Percentiles rank a stretch among this genome's conserved stretches.
phyloP scores from a whole-genome alignment of 2,113 vertebrate genomes.

The Brachyhypopomus occidentalis region DNA sequence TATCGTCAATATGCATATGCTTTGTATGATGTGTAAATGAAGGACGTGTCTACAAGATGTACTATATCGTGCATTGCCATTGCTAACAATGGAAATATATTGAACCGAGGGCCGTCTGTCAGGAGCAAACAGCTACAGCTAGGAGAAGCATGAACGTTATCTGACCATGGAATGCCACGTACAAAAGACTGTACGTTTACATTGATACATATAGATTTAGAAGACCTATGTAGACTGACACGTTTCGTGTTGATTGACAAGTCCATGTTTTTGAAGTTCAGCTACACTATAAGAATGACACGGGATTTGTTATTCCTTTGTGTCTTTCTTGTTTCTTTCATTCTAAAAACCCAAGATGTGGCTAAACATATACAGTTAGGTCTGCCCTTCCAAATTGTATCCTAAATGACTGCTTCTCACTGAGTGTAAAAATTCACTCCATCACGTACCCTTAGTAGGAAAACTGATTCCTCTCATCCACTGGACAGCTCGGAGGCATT shows the following conservation, averaged over 20 bases:
- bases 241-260: not conserved
- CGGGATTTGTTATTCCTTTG: not conserved
- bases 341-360: slow-evolving; percentile 38
- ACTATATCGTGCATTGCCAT: slow-evolving; percentile 8
- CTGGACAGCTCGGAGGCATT: slow-evolving; percentile 74
- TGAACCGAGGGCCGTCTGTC: no score
- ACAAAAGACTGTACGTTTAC: no score
- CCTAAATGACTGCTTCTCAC: slow-evolving; percentile 1
- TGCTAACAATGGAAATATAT: not conserved
- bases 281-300: not conserved
- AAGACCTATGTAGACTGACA: no score
- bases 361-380: not conserved
- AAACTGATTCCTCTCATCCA: slow-evolving; percentile 56
- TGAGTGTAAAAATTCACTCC: not conserved
- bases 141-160: no score
- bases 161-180: no score
- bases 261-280: not conserved
- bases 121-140: no score
- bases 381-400: not conserved
- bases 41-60: not conserved
- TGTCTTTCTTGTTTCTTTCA: slow-evolving; percentile 57
- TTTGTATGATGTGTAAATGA: slow-evolving; percentile 17
- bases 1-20: not conserved
- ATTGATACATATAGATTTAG: no score
- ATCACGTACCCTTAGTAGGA: not conserved